Evolutionary conservation across 2,113 vertebrate genomes (phyloP), one percentile per base, ranked within the genome.

Genomic region (Nipponia nippon): DNA sequence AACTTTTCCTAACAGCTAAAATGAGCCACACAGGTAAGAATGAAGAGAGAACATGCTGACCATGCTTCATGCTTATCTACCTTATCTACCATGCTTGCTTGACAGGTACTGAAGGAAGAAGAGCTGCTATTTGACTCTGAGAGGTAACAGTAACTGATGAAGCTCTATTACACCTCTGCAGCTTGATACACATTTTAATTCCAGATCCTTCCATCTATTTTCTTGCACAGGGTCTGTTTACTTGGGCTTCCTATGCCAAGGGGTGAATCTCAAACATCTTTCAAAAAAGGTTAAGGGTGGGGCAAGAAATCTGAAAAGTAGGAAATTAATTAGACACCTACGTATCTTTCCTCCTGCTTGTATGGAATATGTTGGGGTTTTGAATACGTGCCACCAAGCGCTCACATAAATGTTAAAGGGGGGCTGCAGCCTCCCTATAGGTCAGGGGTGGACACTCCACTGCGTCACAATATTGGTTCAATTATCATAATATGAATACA

Each of bases 301-400:
- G n/a, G 67, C 81, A 83, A 83, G 70, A 69, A 91, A 83, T 62
- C 32, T 62, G 46, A 69, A n/a, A 84, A 87, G 81, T 2, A 67
- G 52, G 21, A 91, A 63, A 88, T 19, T 2, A n/a, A 67, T 49
- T 29, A 53, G 73, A 50, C 22, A 27, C 8, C 69, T 58, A 7
- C 0, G 0, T 17, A n/a, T 38, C 40, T 58, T 84, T 77, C 40
- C 69, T 40, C 26, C 25, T 63, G 7, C 18, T 26, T n/a, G 16
- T 17, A 69, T 6, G 40, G 76, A 91, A 30, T 59, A 32, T 1
- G 17, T 8, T 4, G 3, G 3, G 1, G 12, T 18, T 73, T 30
- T 75, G 17, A 77, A 3, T 8, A 32, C 3, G 16, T 61, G 56
- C 38, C 47, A 65, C 61, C 27, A 50, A 75, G 12, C 0, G 4